Conservation (phyloP, 2,113 vertebrate genomes). For the Psophia crepitans region DNA sequence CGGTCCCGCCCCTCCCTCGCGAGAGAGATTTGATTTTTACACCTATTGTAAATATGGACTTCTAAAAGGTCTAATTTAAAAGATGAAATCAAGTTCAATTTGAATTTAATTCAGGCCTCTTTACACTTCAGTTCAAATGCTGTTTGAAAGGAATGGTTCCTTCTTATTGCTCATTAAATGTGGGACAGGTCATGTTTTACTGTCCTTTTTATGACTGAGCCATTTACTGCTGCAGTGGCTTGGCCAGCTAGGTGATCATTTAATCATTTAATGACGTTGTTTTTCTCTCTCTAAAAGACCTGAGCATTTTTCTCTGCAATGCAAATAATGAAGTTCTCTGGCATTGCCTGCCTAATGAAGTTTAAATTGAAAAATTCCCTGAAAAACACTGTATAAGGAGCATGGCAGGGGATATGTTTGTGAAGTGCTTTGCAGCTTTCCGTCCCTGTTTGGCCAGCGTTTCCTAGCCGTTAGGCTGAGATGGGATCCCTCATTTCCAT, state of each 20-base stretch:
- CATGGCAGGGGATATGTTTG: background rate
- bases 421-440: background rate
- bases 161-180: constrained; percentile 52
- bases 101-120: constrained; percentile 39
- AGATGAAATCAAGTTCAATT: constrained; percentile 41
- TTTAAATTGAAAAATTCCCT: background rate
- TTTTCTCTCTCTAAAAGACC: constrained; percentile 27
- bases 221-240: background rate
- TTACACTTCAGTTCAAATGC: constrained; percentile 13
- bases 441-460: fast-evolving
- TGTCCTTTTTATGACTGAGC: constrained; percentile 44
- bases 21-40: background rate
- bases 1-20: background rate
- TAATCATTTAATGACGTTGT: constrained; percentile 37
- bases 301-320: background rate
- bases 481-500: background rate
- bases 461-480: background rate
- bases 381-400: background rate
- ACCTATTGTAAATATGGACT: background rate
- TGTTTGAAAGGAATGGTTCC: constrained; percentile 38
- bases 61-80: constrained; percentile 38
- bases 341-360: constrained; percentile 23
- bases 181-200: constrained; percentile 48
- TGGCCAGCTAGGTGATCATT: constrained; percentile 8
- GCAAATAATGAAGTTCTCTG: background rate